A percentile compares a stretch with the other conserved stretches of the same genome.
These are phyloP conservation scores for Oxyruncus cristatus DNA, from an alignment of 2,113 vertebrate genomes.

Conservation along the genomic window DNA sequence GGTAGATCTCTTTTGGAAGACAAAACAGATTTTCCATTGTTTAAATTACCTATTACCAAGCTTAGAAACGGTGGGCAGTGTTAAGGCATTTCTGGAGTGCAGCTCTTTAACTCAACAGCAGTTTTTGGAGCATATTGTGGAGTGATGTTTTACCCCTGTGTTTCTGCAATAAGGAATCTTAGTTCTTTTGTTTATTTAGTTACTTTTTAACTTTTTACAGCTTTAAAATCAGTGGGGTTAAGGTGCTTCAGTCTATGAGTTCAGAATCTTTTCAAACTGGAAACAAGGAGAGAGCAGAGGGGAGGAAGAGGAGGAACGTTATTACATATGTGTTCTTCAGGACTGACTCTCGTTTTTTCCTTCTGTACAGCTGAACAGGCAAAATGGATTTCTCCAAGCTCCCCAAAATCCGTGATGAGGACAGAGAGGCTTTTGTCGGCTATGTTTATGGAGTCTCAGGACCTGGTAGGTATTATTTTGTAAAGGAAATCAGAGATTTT, in stretches of 20 bases:
- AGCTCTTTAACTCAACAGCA: background rate
- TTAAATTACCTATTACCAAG: background rate
- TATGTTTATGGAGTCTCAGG: conserved; percentile 96
- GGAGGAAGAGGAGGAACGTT: background rate
- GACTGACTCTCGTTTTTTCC: background rate
- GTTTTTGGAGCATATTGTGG: background rate
- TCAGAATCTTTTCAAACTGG: background rate
- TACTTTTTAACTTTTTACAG: background rate
- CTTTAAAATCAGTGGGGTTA: background rate
- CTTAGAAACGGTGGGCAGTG: background rate
- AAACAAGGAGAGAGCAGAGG: background rate
- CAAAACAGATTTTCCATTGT: background rate
- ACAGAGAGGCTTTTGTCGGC: conserved; percentile 89
- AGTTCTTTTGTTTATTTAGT: background rate
- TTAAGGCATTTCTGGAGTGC: background rate
- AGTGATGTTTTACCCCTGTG: background rate
- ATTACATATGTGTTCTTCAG: background rate
- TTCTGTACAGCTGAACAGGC: conserved; percentile 54
- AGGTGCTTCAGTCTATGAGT: background rate
- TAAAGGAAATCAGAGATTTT: background rate
- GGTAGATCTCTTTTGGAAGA: background rate
- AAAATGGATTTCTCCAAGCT: conserved; percentile 96
- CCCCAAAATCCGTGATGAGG: conserved; percentile 91
- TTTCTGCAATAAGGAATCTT: background rate
- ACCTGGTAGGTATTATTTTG: conserved; percentile 80